Evolutionary conservation across 2,888 invertebrate species (phyloP).

Genomic region (Erannis defoliaria): DNA sequence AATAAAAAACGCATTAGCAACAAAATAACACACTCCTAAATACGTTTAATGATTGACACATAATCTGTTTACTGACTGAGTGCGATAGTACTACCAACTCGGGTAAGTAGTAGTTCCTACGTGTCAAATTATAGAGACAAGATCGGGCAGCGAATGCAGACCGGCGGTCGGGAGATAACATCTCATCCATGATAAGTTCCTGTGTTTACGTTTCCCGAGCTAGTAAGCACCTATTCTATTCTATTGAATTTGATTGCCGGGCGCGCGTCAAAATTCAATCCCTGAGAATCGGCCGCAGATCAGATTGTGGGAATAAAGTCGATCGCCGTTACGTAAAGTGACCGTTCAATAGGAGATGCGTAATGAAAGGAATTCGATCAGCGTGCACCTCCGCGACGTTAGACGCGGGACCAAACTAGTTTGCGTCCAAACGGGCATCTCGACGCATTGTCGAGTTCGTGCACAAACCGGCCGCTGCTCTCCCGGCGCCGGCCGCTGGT

Average conservation of each 20-base stretch:
- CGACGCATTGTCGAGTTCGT: slow-evolving; percentile 78
- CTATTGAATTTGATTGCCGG: slow-evolving; percentile 44
- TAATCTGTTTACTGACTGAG: slow-evolving; percentile 31
- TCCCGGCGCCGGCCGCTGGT: slow-evolving; percentile 49
- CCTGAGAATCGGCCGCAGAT: slow-evolving; percentile 37
- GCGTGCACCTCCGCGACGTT: slow-evolving; percentile 70
- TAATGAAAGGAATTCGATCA: slow-evolving; percentile 81
- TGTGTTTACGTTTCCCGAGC: slow-evolving; percentile 24
- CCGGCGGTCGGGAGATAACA: slow-evolving; percentile 22
- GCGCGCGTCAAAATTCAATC: slow-evolving; percentile 30
- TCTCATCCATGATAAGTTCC: slow-evolving; percentile 24
- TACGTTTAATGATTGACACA: slow-evolving; percentile 45
- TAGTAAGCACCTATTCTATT: slow-evolving; percentile 38
- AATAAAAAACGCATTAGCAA: slow-evolving; percentile 62
- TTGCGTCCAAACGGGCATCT: slow-evolving; percentile 75
- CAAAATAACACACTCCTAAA: slow-evolving; percentile 50
- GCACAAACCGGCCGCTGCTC: slow-evolving; percentile 85
- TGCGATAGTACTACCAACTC: neutral
- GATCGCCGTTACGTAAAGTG: slow-evolving; percentile 66
- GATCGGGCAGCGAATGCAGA: slow-evolving; percentile 5
- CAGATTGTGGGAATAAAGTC: slow-evolving; percentile 45
- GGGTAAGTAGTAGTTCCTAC: neutral
- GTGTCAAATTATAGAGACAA: slow-evolving; percentile 11
- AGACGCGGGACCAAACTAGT: slow-evolving; percentile 79
- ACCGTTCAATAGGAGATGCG: slow-evolving; percentile 70